These are phyloP conservation scores for Acronicta alni DNA, from an alignment of 2,888 invertebrate species.

Conservation along the genomic window DNA sequence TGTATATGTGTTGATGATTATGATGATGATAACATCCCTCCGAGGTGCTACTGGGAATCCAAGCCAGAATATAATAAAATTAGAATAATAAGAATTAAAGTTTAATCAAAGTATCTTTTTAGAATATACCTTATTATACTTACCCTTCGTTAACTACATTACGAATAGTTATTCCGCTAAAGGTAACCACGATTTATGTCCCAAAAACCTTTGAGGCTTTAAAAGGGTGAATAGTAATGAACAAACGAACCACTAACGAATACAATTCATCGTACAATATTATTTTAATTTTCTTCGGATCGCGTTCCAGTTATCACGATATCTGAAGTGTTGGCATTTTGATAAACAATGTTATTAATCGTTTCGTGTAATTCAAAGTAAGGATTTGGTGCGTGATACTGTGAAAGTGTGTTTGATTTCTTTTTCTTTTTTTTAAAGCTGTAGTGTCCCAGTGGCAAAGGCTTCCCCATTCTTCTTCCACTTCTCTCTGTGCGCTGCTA, in stretches of 20 bases:
- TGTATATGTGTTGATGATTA: too few species aligned
- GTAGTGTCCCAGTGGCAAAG: too few species aligned
- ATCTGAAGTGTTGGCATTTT: constrained; percentile 68
- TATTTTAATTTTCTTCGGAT: constrained; percentile 34
- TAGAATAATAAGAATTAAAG: too few species aligned
- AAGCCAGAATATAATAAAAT: too few species aligned
- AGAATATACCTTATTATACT: constrained; percentile 11
- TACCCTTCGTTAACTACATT: constrained; percentile 50
- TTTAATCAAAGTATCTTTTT: constrained; percentile 19
- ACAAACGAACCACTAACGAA: constrained; percentile 29
- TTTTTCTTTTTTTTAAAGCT: too few species aligned
- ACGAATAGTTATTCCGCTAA: constrained; percentile 44
- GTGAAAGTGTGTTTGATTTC: background rate
- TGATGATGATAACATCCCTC: too few species aligned
- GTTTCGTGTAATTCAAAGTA: constrained; percentile 42
- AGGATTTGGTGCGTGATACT: constrained; percentile 48
- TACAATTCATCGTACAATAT: constrained; percentile 40
- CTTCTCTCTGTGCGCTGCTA: too few species aligned
- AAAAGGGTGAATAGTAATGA: constrained; percentile 57
- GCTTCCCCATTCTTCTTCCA: too few species aligned
- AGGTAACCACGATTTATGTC: constrained; percentile 53
- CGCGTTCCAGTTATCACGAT: constrained; percentile 62
- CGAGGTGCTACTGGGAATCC: too few species aligned
- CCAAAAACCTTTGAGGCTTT: constrained; percentile 45
- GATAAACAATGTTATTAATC: constrained; percentile 64